These are phyloP conservation scores for Hylia prasina DNA, from an alignment of 2,113 vertebrate species.

Conservation along the genomic window DNA sequence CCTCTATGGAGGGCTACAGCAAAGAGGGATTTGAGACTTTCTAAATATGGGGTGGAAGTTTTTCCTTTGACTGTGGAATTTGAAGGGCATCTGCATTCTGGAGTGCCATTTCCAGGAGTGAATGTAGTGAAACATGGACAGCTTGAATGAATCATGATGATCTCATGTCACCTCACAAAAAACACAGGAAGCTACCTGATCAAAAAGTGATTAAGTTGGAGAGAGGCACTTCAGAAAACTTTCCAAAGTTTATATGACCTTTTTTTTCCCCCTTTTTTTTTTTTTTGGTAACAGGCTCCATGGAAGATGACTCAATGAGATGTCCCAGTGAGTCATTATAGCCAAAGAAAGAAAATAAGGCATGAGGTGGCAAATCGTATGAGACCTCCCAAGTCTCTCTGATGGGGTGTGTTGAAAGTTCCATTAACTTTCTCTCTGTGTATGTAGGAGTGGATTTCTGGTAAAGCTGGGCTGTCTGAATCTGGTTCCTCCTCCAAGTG, in stretches of 20 bases:
- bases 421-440: neutral
- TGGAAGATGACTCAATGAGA: neutral
- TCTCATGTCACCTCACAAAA: neutral
- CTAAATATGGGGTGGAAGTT: fast-evolving
- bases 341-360: neutral
- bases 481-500: neutral
- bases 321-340: neutral
- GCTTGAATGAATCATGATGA: neutral
- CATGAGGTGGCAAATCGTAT: neutral
- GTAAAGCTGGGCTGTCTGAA: neutral
- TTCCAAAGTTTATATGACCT: neutral
- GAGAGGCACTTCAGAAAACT: neutral
- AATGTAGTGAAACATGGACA: neutral
- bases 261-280: neutral
- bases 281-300: neutral
- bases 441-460: neutral
- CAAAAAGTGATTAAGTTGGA: neutral
- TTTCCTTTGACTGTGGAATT: neutral
- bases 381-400: neutral
- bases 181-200: neutral
- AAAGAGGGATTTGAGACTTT: neutral
- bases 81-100: neutral
- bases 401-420: neutral
- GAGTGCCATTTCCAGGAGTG: neutral
- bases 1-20: neutral